phyloP scores from a whole-genome alignment of 2,797 vertebrate genomes.

The Holocentrus rufus region DNA sequence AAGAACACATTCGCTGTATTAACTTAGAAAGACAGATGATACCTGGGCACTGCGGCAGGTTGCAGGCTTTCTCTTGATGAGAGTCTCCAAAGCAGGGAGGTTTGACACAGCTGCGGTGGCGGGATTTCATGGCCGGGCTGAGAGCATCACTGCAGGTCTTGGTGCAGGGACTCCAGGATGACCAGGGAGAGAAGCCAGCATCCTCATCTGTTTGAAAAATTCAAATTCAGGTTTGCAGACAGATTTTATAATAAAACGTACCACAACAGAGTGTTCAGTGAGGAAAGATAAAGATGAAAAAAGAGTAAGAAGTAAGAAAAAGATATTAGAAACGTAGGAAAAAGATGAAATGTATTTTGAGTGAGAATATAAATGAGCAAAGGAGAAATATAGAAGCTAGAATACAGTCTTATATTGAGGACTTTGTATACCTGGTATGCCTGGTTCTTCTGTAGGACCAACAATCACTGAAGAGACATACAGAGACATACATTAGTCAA shows the following conservation, averaged over 20 bases:
- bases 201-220: slow-evolving; percentile 74
- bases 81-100: slow-evolving; percentile 80
- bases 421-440: slow-evolving; percentile 79
- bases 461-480: slow-evolving; percentile 65
- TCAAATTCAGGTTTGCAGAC: too few species aligned
- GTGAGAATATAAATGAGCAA: background rate
- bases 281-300: too few species aligned
- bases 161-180: slow-evolving; percentile 85
- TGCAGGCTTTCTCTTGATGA: slow-evolving; percentile 85
- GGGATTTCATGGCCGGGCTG: slow-evolving; percentile 80
- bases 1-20: background rate
- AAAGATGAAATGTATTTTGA: background rate
- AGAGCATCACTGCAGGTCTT: slow-evolving; percentile 82
- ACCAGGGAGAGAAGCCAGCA: slow-evolving; percentile 83
- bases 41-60: slow-evolving; percentile 89
- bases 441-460: slow-evolving; percentile 77
- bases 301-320: background rate
- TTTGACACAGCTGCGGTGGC: slow-evolving; percentile 79
- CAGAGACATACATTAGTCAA: slow-evolving; percentile 1
- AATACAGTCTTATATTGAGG: background rate
- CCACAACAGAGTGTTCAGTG: too few species aligned
- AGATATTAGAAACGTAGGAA: background rate
- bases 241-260: too few species aligned
- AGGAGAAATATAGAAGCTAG: background rate
- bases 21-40: background rate